Base-by-base conservation (phyloP, 2,797 vertebrate species). In the Anabacerthia variegaticeps region DNA sequence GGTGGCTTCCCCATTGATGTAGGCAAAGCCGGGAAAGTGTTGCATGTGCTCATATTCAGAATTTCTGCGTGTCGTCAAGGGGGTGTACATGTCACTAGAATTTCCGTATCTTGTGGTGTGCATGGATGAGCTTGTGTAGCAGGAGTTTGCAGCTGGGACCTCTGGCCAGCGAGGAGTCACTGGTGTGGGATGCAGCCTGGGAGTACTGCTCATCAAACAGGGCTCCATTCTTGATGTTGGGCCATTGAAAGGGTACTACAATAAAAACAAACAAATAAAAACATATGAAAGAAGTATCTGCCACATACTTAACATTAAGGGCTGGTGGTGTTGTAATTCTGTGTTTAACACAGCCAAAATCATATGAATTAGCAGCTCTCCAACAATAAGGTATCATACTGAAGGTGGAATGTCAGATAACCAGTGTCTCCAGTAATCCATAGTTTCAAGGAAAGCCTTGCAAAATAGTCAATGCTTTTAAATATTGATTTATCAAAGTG, bases 21-120 rank as follows among this genome's bases (percentile, higher is more conserved):
- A 99, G 95, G 99, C 99, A 91, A 99, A 99, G 95, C 99, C 99
- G 0, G 99, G 99, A 97, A 99, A 99, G 98, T 99, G 99, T 98
- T 99, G 99, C 90, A 99, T 99, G 98, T 99, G 99, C 97, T 99
- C 99, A 3, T 99, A 99, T 96, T 99, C 99, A 7, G 99, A 99
- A 98, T 99, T 99, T 95, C 99, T 98, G 94, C 99, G 99, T 1
- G 99, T 98, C 75, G 98, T 98, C 94, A 99, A 91, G 21, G 99
- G 98, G 1, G 99, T 98, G 97, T 99, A 99, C 98, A 99, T 98
- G 97, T 99, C 99, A 85, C 98, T 98, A 41, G 99, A 98, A 79
- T 98, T 98, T 93, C 98, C 98, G 0, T 99, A 99, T 97, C 99
- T 99, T 6, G 99, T 98, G 48, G 99, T 98, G 97, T 99, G 99